Percentiles rank a stretch among this genome's conserved stretches.
Conservation (phyloP, 2,888 invertebrate genomes). For the Ophonus ardosiacus region DNA sequence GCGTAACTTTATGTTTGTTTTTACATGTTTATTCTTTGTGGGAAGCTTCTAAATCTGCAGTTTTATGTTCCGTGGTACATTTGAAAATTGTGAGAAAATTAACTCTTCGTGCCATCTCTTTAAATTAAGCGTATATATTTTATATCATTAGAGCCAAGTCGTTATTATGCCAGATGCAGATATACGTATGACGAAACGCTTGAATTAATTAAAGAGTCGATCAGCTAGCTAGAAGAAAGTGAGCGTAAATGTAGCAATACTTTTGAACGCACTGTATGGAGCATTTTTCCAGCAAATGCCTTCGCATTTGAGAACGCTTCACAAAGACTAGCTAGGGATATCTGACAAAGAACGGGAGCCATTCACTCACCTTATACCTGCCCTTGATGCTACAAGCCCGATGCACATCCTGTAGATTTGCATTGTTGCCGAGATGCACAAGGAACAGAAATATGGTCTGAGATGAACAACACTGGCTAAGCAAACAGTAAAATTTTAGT, state of each 20-base stretch:
- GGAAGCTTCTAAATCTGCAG: neutral
- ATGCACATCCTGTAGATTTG: slow-evolving; percentile 41
- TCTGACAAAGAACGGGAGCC: slow-evolving; percentile 44
- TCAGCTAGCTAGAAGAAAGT: neutral
- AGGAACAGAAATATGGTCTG: neutral
- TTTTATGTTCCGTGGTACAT: slow-evolving; percentile 11
- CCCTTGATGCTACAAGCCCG: slow-evolving; percentile 20
- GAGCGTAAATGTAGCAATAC: neutral
- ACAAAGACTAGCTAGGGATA: slow-evolving; percentile 32
- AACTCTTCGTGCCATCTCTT: slow-evolving; percentile 23
- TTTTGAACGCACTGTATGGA: neutral
- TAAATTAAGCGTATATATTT: slow-evolving; percentile 46
- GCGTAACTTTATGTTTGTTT: neutral
- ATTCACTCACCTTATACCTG: slow-evolving; percentile 54
- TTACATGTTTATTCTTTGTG: neutral
- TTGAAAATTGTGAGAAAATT: slow-evolving; percentile 11
- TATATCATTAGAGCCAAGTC: slow-evolving; percentile 44
- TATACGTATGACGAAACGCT: slow-evolving; percentile 8
- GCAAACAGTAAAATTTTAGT: too few relatives aligned
- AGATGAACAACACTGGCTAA: neutral
- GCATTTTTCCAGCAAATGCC: slow-evolving; percentile 26
- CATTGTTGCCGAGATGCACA: neutral
- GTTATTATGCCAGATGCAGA: slow-evolving; percentile 35
- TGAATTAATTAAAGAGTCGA: slow-evolving; percentile 23
- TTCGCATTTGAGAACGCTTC: slow-evolving; percentile 25